Percentiles rank a stretch among this genome's conserved stretches.
Evolutionary conservation across 2,113 vertebrate genomes (phyloP).

Genomic region (Pteruthius melanotis): DNA sequence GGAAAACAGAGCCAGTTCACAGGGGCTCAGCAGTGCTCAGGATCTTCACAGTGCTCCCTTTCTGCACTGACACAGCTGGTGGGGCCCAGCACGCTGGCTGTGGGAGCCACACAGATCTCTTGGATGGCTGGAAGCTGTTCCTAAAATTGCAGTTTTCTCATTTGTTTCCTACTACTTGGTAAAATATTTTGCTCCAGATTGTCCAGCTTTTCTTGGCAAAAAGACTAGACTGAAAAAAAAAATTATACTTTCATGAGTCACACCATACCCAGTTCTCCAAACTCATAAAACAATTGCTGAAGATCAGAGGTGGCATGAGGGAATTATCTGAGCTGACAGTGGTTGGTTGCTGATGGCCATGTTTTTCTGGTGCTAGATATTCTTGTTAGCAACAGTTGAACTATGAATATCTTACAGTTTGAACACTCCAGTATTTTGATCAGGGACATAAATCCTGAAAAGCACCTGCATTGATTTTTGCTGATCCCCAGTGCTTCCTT

Average conservation of each 20-base stretch:
- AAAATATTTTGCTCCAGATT: constrained; percentile 1
- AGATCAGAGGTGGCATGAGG: not conserved
- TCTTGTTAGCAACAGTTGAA: not conserved
- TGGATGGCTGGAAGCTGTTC: not conserved
- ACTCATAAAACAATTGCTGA: not conserved
- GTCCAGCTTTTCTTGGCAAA: constrained; percentile 9
- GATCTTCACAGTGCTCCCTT: accelerated
- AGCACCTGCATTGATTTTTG: not conserved
- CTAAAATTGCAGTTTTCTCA: not conserved
- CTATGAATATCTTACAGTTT: not conserved
- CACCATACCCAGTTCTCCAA: not conserved
- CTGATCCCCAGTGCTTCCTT: not conserved
- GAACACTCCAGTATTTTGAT: not conserved
- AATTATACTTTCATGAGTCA: not conserved
- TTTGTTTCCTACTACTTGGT: not conserved
- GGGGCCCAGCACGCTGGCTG: not conserved
- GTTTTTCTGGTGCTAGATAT: not conserved
- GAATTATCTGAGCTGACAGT: not conserved
- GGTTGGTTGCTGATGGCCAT: not conserved
- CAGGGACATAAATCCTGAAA: not conserved
- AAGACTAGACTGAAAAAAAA: not conserved
- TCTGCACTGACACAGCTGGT: not conserved
- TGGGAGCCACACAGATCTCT: accelerated
- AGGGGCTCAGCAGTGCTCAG: accelerated
- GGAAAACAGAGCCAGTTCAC: not conserved